Evolutionary conservation across 2,113 vertebrate species (phyloP), one percentile per base, ranked within the genome.

Genomic region (Silurus asotus): DNA sequence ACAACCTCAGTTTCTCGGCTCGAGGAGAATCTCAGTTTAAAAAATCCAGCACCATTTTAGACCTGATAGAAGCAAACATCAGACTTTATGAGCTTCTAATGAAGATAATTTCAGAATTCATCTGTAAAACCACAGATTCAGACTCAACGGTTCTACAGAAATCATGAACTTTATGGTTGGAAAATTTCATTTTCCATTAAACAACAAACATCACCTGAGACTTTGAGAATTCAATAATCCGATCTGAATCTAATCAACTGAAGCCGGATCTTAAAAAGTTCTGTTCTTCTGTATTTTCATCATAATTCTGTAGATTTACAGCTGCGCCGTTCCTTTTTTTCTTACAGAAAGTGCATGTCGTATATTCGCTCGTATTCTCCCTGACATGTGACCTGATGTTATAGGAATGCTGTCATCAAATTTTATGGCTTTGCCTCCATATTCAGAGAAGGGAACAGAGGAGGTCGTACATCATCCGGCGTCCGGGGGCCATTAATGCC

Each of bases 381-480:
- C 49, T 25, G 51, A 76, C n/a, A 23, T 76, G 51, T 76, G 74
- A 76, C 74, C 74, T 76, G 74, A 55, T 76, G 74, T 55, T 55
- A 76, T 55, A 76, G 74, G 74, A 76, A 76, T 25, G 74, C 51
- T 76, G 74, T 76, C 74, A 76, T 55, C 74, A 55, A 53, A 76
- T 25, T 76, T 76, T 76, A 76, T 76, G 74, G 74, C 49, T 76
- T 76, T 76, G 53, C 74, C 51, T 76, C 23, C 49, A 55, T 55
- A 76, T 76, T 76, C 74, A 76, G 51, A 25, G 51, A 76, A 51
- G n/a, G 51, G 74, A 76, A 76, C 74, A 76, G 74, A 55, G n/a
- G 51, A 76, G 74, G 3, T 55, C 74, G 13, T 76, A 13, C 74
- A 76, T 76, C 51, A 76, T 15, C 0, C 11, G 0, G n/a, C 15